Evolutionary conservation across 2,888 invertebrate species (phyloP).

Genomic region (Eupsilia transversa): DNA sequence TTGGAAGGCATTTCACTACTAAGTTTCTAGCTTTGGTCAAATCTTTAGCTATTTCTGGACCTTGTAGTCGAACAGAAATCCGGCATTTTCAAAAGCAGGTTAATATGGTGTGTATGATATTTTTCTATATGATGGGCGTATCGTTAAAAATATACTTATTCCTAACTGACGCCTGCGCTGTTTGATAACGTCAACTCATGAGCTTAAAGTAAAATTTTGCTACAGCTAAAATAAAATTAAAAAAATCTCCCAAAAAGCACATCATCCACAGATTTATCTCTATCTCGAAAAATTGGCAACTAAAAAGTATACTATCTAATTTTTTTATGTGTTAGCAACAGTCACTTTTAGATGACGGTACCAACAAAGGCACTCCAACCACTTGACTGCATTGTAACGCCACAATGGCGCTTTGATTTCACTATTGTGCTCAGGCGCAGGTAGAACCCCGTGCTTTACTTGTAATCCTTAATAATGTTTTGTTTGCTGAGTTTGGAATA

Average conservation of each 20-base stretch:
- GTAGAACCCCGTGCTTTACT: conserved; percentile 61
- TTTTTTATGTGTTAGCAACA: conserved; percentile 46
- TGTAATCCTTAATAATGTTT: conserved; percentile 65
- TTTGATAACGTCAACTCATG: background rate
- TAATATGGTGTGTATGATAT: background rate
- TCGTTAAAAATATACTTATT: background rate
- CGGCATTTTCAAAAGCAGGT: background rate
- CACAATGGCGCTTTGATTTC: conserved; percentile 68
- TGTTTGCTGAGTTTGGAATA: conserved; percentile 59
- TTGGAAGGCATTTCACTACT: too few relatives aligned
- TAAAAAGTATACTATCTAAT: conserved; percentile 40
- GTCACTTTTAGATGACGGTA: conserved; percentile 45
- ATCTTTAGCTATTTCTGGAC: background rate
- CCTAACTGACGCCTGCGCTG: background rate
- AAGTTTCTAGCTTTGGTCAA: background rate
- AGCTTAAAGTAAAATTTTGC: conserved; percentile 6
- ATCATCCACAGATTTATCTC: background rate
- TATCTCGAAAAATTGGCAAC: conserved; percentile 38
- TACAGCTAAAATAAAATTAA: background rate
- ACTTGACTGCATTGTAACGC: conserved; percentile 66
- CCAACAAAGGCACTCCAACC: conserved; percentile 62
- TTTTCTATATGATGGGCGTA: background rate
- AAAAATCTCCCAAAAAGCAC: background rate
- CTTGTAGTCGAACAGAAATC: background rate
- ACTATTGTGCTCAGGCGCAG: conserved; percentile 64